Conservation (phyloP, 1,140 invertebrate genomes). For the Acromyrmex heyeri region DNA sequence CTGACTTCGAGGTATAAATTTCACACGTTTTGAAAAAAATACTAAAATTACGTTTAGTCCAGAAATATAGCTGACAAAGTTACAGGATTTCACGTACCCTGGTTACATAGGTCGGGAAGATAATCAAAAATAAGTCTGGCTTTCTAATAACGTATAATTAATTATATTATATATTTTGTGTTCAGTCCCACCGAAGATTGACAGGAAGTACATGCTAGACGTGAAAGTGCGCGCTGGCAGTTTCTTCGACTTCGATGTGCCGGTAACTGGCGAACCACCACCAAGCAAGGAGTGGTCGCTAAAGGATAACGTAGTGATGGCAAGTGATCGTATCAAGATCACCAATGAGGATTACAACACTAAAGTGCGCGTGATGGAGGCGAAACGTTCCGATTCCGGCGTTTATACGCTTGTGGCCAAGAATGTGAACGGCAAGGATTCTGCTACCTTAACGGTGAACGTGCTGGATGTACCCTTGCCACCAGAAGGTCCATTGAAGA, state of each 20-base stretch:
- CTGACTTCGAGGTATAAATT: too few relatives aligned
- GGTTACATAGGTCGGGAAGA: too few relatives aligned
- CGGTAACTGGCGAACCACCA: conserved; percentile 97
- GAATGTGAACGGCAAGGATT: conserved; percentile 96
- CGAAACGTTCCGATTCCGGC: conserved; percentile 96
- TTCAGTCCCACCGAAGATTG: conserved; percentile 95
- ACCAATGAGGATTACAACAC: conserved; percentile 95
- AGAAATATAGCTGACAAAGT: too few relatives aligned
- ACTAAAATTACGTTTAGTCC: too few relatives aligned
- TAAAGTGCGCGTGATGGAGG: conserved; percentile 95
- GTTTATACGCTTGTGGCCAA: conserved; percentile 95
- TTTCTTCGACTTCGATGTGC: conserved; percentile 97
- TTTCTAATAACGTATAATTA: not conserved
- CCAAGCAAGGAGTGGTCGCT: conserved; percentile 97
- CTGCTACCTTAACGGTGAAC: conserved; percentile 95
- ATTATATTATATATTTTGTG: conserved; percentile 63
- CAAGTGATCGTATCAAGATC: conserved; percentile 94
- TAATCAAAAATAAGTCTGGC: too few relatives aligned
- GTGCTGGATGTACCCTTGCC: conserved; percentile 95
- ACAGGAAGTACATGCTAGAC: conserved; percentile 96
- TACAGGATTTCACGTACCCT: too few relatives aligned
- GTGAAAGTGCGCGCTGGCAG: conserved; percentile 97
- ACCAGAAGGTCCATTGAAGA: conserved; percentile 95
- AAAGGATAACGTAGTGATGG: conserved; percentile 92
- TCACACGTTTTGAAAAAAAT: too few relatives aligned